Base-by-base conservation (phyloP, 2,113 vertebrate genomes). In the Psophia crepitans region DNA sequence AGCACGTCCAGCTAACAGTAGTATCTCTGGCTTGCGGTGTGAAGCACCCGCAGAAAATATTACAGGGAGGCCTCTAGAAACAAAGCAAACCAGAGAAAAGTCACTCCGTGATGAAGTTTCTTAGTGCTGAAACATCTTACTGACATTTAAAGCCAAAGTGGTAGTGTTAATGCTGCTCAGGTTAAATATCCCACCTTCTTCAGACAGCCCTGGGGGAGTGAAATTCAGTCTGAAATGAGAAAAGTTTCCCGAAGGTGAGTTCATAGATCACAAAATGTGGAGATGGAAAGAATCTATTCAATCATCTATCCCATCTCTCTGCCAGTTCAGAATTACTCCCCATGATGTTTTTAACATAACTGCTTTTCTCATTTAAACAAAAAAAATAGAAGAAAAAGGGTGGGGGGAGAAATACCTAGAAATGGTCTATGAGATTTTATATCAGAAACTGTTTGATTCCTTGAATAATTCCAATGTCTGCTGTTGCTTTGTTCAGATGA, bases 271-370 rank as follows among this genome's bases (percentile, higher is more conserved):
- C 77, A 83, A 89, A 92, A 94, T 23, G 66, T 2, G 23, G 89
- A 87, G 86, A 92, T 87, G 97, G 95, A 97, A 97, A 97, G 74
- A 96, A 95, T 95, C 91, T 89, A 57, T 96, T 94, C 84, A 87
- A 83, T 95, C 91, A 84, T 73, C 87, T 87, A 27, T 64, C 69
- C 70, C 87, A 85, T 70, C 94, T 87, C 70, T 84, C 78, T 96
- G 97, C 95, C 96, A 96, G 77, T 85, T 92, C 77, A 95, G 51
- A 96, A 96, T 89, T 96, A 92, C 27, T 95, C 86, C 70, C 49
- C 70, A 48, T 86, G 87, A 96, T 92, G 90, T 65, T 91, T 96
- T 96, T 74, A 96, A 83, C 85, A 89, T 69, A 85, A 63, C 92
- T 95, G 96, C 20, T 92, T 96, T 95, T 83, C 95, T 91, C 92